Percentiles rank a stretch among this genome's conserved stretches.
Conservation (phyloP, 1,140 invertebrate genomes). For the Physella acuta region DNA sequence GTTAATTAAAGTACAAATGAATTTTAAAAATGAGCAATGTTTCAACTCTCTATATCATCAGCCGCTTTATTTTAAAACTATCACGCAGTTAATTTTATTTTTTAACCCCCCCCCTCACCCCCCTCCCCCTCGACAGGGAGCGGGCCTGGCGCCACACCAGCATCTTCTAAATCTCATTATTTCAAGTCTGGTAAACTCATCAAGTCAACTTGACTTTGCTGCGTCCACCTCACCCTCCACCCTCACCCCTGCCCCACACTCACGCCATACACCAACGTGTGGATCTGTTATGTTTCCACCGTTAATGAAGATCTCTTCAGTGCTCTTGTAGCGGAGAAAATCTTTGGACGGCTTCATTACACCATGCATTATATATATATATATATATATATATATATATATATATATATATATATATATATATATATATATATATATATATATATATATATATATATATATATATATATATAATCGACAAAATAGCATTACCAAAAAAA, state of each 20-base stretch:
- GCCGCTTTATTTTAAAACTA: too few species aligned
- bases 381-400: not conserved
- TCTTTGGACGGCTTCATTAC: not conserved
- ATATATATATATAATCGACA: not conserved
- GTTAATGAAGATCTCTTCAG: not conserved
- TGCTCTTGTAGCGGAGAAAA: too few species aligned
- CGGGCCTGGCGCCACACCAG: not conserved
- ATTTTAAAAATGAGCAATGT: too few species aligned
- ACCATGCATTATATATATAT: not conserved
- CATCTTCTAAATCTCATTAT: not conserved
- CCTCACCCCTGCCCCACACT: not conserved
- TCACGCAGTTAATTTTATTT: too few species aligned
- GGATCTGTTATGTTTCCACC: not conserved
- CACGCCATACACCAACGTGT: not conserved
- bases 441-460: slow-evolving; percentile 3
- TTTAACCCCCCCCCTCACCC: too few species aligned
- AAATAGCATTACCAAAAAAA: not conserved
- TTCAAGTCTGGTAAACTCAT: not conserved
- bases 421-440: not conserved
- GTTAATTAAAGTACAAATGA: too few species aligned
- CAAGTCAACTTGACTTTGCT: not conserved
- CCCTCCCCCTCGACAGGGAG: too few species aligned
- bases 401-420: not conserved
- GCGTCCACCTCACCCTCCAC: not conserved
- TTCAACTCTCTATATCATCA: too few species aligned